phyloP scores from a whole-genome alignment of 2,113 vertebrate species.

The Podiceps cristatus region DNA sequence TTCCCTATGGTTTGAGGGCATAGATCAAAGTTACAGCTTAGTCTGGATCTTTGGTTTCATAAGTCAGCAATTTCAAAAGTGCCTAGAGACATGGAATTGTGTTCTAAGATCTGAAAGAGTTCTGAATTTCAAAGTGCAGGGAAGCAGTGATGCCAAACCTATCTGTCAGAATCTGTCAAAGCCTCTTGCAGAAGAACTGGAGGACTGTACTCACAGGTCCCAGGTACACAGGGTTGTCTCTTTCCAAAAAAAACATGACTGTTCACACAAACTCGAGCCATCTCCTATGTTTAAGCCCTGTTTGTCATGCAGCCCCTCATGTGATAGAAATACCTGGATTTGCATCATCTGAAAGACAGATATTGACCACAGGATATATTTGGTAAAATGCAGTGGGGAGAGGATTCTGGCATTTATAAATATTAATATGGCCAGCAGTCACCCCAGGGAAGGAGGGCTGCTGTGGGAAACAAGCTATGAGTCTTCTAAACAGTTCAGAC shows the following conservation, averaged over 20 bases:
- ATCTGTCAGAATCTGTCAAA: background rate
- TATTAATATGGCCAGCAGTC: accelerated
- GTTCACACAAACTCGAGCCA: accelerated
- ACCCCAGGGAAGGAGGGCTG: background rate
- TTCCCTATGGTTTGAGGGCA: background rate
- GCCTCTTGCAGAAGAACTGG: background rate
- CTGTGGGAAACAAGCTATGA: background rate
- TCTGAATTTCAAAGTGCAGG: background rate
- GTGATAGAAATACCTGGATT: background rate
- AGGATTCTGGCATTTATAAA: background rate
- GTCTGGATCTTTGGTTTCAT: background rate
- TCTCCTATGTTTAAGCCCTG: background rate
- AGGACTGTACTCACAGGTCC: background rate
- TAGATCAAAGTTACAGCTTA: background rate
- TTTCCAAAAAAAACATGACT: background rate
- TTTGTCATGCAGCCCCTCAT: background rate
- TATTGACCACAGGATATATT: background rate
- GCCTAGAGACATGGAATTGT: background rate
- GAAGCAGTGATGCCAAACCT: background rate
- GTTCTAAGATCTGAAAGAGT: background rate
- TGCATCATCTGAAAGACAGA: background rate
- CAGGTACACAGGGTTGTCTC: accelerated
- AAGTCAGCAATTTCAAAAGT: background rate
- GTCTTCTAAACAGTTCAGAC: background rate
- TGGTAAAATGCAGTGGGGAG: background rate